These are phyloP conservation scores for Dendrocincla tyrannina DNA, from an alignment of 2,797 vertebrate genomes.

Conservation along the genomic window DNA sequence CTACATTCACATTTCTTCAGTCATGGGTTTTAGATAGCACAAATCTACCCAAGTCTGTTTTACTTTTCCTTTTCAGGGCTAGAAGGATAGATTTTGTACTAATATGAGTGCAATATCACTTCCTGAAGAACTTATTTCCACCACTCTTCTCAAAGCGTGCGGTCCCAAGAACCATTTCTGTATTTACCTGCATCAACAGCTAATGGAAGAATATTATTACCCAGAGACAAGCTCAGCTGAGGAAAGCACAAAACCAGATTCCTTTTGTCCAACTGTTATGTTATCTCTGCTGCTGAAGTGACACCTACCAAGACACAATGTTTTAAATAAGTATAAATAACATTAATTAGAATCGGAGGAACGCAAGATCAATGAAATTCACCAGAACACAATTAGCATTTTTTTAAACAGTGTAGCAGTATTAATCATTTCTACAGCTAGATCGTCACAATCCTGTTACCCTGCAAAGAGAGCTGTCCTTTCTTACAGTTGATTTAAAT, in stretches of 20 bases:
- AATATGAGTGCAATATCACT: background rate
- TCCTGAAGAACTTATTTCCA: constrained; percentile 12
- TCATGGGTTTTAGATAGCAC: background rate
- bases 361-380: constrained; percentile 72
- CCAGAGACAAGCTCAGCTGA: background rate
- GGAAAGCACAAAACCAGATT: constrained; percentile 36
- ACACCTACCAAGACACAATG: constrained; percentile 67
- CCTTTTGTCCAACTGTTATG: constrained; percentile 29
- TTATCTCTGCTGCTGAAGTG: constrained; percentile 63
- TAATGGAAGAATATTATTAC: background rate
- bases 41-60: background rate
- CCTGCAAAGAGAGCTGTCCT: constrained; percentile 75
- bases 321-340: constrained; percentile 87
- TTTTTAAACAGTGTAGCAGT: constrained; percentile 70
- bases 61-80: constrained; percentile 3
- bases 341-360: constrained; percentile 74
- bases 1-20: constrained; percentile 56
- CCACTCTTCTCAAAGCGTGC: background rate
- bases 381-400: constrained; percentile 69
- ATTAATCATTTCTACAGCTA: constrained; percentile 68
- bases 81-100: background rate
- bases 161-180: background rate
- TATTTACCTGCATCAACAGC: background rate
- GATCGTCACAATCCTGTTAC: constrained; percentile 66
- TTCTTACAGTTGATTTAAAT: constrained; percentile 88